Evolutionary conservation across 2,113 vertebrate genomes (phyloP).

Genomic region (Mungos mungo): DNA sequence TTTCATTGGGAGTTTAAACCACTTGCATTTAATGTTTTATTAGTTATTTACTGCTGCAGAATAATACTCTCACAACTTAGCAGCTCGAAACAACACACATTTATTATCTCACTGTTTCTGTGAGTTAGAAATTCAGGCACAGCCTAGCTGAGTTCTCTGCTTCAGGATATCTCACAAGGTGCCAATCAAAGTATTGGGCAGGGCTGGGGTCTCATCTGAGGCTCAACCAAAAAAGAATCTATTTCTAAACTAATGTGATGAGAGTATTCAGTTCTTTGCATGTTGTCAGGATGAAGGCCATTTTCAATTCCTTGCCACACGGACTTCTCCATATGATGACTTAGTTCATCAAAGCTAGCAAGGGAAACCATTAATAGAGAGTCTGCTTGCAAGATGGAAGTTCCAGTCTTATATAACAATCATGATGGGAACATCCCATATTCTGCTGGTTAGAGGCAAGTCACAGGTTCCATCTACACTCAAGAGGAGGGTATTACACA

Average conservation of each 20-base stretch:
- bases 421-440: neutral
- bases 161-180: constrained; percentile 23
- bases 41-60: neutral
- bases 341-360: neutral
- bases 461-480: neutral
- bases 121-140: constrained; percentile 16
- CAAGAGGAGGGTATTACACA: neutral
- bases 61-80: neutral
- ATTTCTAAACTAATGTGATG: neutral
- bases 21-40: neutral
- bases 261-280: neutral
- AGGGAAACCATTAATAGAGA: neutral
- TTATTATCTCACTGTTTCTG: neutral
- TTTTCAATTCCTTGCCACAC: neutral
- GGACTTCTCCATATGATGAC: neutral
- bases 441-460: neutral
- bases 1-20: neutral
- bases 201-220: neutral
- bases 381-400: neutral
- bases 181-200: neutral
- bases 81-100: neutral
- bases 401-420: neutral
- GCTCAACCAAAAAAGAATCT: neutral
- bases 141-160: neutral
- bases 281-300: neutral